Base-by-base conservation (phyloP, 1,140 invertebrate species). In the Manduca sexta region DNA sequence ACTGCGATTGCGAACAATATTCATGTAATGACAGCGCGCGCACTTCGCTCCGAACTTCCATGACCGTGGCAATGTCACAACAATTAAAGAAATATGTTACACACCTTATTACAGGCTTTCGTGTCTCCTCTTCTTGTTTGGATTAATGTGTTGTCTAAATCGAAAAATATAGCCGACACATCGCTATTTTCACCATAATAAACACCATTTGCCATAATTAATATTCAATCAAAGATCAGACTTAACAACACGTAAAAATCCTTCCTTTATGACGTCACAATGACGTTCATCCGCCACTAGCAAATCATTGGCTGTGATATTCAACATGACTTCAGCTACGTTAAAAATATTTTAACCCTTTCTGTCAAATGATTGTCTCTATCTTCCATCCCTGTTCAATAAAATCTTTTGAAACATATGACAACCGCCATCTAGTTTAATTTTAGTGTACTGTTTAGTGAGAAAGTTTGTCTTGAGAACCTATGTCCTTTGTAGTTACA, bases 111-210 rank as follows among this genome's bases (percentile, higher is more conserved):
- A 74, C 93, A 93, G 30, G 93, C 89, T 74, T 91, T 89, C 72
- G 87, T 90, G 82, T 96, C 94, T 53, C 90, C 93, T 80, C 91
- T 91, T 83, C 93, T 89, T 31, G 94, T 95, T 65, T 91, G 90
- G 62, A 95, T 94, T 63, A 96, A 88, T 33, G 94, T 96, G 84
- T 95, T 95, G 84, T 95, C 94, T 88, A 96, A 88, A 86, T 95
- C 94, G 79, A 96, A 95, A 69, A 95, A 91, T 71, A 95, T 91
- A 34, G 93, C 90, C 14, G 86, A 88, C 62, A 91, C 83, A 80
- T 85, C 71, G 62, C 69, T 69, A 56, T 80, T 77, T 63, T 74
- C 76, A 58, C 66, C 56, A 60, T 70, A 85, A 69, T 65, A 62
- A 65, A 63, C 63, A 66, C 74, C 49, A 56, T 52, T 53, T 26